Evolutionary conservation across 1,140 invertebrate species (phyloP).

Genomic region (Drosophila varians): DNA sequence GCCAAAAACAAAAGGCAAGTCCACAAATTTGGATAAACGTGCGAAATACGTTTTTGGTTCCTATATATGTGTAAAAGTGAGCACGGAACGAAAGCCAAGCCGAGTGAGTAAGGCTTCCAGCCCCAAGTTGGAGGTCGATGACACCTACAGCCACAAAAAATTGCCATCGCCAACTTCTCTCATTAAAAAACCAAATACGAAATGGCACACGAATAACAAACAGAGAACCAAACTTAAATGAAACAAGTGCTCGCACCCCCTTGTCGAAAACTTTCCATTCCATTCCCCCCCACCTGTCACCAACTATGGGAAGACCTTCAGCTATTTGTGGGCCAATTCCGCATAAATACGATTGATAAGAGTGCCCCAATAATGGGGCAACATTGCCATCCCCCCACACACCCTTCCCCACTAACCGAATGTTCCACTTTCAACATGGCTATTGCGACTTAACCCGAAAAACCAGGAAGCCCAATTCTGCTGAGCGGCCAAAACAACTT

Average conservation of each 20-base stretch:
- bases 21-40: conserved; percentile 36
- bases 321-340: too few relatives aligned
- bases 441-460: conserved; percentile 74
- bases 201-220: conserved; percentile 35
- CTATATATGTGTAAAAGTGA: conserved; percentile 38
- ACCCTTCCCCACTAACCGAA: conserved; percentile 11
- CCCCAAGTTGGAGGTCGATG: conserved; percentile 69
- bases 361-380: too few relatives aligned
- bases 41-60: conserved; percentile 53
- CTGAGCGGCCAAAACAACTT: conserved; percentile 51
- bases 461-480: conserved; percentile 35
- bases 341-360: too few relatives aligned
- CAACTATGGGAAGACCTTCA: too few relatives aligned
- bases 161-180: conserved; percentile 10
- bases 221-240: conserved; percentile 9
- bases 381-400: too few relatives aligned
- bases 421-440: conserved; percentile 77
- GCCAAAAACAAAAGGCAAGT: conserved; percentile 68
- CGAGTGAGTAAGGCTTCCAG: conserved; percentile 58
- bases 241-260: not conserved
- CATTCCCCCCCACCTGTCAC: conserved; percentile 1
- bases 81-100: conserved; percentile 44
- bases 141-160: conserved; percentile 49
- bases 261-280: not conserved
- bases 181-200: conserved; percentile 20